Conservation (phyloP, 1,140 invertebrate species). For the Acromyrmex heyeri region DNA sequence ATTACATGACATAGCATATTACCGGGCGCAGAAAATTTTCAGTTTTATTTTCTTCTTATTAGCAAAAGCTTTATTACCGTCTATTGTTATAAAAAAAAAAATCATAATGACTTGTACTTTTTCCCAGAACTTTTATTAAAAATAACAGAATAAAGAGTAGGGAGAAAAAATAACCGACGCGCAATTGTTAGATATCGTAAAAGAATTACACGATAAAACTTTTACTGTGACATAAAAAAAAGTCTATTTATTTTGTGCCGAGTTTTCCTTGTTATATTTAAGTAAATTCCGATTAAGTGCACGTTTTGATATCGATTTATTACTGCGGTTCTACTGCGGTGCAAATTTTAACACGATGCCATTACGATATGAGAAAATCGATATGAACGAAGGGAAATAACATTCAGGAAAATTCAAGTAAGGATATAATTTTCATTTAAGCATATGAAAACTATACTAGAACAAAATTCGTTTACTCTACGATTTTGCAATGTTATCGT, state of each 20-base stretch:
- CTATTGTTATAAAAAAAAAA: constrained; percentile 19
- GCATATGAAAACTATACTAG: constrained; percentile 59
- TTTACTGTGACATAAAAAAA: constrained; percentile 40
- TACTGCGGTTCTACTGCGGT: background rate
- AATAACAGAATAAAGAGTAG: constrained; percentile 12
- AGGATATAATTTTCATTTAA: constrained; percentile 58
- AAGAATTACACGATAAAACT: constrained; percentile 43
- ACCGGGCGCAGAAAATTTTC: background rate
- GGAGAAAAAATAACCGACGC: background rate
- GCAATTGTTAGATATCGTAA: constrained; percentile 7
- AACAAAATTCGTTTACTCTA: constrained; percentile 72
- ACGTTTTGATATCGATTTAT: constrained; percentile 45
- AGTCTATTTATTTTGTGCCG: background rate
- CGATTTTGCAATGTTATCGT: constrained; percentile 74
- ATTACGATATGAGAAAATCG: constrained; percentile 10
- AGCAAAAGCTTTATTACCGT: constrained; percentile 40
- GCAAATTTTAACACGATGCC: constrained; percentile 33
- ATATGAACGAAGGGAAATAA: constrained; percentile 43
- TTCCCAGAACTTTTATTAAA: background rate
- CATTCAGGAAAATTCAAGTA: constrained; percentile 42
- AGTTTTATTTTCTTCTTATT: background rate
- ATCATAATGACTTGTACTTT: constrained; percentile 37
- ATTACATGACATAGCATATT: background rate
- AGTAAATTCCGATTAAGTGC: constrained; percentile 35
- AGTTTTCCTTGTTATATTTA: background rate